Conservation (phyloP, 30 jellyfish, hydroid and myxozoan genomes). For the Aurelia sp. region DNA sequence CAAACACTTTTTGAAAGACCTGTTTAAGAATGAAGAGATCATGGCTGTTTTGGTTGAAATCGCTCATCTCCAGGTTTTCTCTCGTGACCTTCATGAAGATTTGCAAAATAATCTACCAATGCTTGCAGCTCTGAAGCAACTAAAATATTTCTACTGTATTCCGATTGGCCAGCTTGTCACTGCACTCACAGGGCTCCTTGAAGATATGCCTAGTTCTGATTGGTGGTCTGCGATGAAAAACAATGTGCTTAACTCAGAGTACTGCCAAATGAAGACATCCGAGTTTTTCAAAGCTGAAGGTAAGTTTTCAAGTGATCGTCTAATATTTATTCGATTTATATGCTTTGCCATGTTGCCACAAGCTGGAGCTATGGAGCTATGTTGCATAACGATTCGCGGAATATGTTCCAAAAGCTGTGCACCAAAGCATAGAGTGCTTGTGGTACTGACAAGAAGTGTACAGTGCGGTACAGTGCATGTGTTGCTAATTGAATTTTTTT, state of each 20-base stretch:
- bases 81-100: conserved; percentile 26
- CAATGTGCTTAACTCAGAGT: conserved; percentile 8
- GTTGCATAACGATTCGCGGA: no score
- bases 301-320: not conserved
- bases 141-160: conserved; percentile 27
- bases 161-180: conserved; percentile 52
- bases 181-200: conserved; percentile 27
- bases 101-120: conserved; percentile 17
- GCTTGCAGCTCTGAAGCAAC: conserved; percentile 27
- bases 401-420: no score
- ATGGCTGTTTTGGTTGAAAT: conserved; percentile 26
- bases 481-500: no score
- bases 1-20: conserved; percentile 9
- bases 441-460: no score
- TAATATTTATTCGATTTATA: no score
- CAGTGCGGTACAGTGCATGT: no score
- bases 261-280: conserved; percentile 22
- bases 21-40: conserved; percentile 18
- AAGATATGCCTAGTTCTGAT: not conserved
- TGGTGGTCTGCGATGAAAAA: conserved; percentile 21
- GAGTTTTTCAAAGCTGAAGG: conserved; percentile 23
- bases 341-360: no score
- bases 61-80: conserved; percentile 35
- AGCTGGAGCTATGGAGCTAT: no score
- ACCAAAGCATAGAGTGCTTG: no score